Evolutionary conservation across 2,797 vertebrate species (phyloP).

Genomic region (Pteronotus mesoamericanus): DNA sequence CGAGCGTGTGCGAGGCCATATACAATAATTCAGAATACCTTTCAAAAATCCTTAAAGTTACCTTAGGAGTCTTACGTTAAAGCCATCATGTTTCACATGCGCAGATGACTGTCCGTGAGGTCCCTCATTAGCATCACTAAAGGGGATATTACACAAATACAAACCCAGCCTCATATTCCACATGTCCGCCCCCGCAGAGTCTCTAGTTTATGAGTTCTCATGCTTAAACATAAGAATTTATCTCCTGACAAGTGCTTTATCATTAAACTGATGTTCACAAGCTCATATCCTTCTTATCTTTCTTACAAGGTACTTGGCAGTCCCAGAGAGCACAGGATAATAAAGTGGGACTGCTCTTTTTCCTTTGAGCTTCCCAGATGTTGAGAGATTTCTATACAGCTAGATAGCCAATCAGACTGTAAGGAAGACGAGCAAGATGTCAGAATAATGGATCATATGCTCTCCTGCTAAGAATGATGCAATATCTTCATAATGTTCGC

Average conservation of each 20-base stretch:
- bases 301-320: conserved; percentile 32
- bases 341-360: conserved; percentile 55
- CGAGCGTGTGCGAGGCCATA: not conserved
- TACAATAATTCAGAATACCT: not conserved
- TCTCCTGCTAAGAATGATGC: conserved; percentile 53
- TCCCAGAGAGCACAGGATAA: conserved; percentile 30
- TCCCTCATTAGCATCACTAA: not conserved
- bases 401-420: conserved; percentile 40
- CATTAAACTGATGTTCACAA: conserved; percentile 60
- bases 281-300: conserved; percentile 61
- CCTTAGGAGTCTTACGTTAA: not conserved
- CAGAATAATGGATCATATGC: conserved; percentile 71
- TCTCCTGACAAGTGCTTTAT: conserved; percentile 72
- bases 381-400: conserved; percentile 49
- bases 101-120: not conserved
- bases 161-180: conserved; percentile 1
- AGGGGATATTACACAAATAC: not conserved
- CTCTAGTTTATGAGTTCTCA: conserved; percentile 45
- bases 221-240: conserved; percentile 64
- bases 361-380: conserved; percentile 64
- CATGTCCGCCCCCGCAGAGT: conserved; percentile 25
- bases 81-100: not conserved
- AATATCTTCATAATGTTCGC: not conserved
- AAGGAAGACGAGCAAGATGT: conserved; percentile 56
- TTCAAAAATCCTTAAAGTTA: not conserved